A percentile compares a stretch with the other conserved stretches of the same genome.
These are phyloP conservation scores for Steinernema feltiae DNA, from an alignment of 1,140 invertebrate species.

Conservation along the genomic window DNA sequence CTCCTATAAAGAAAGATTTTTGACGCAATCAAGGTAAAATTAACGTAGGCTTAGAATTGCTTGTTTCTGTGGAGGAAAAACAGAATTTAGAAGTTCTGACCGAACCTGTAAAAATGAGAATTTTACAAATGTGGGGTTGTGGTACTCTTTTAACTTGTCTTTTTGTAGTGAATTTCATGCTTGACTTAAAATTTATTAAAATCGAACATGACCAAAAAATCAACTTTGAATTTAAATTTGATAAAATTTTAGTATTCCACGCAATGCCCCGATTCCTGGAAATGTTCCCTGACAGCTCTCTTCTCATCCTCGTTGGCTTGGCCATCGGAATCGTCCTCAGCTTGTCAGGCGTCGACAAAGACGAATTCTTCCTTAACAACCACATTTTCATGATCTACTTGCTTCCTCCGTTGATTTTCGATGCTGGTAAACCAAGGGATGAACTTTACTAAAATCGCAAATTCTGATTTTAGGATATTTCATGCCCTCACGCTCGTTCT, in stretches of 20 bases:
- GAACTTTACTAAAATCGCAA: neutral
- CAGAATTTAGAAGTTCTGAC: too few species aligned
- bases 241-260: constrained; percentile 32
- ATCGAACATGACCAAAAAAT: neutral
- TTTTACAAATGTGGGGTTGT: neutral
- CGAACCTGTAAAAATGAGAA: neutral
- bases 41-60: constrained; percentile 2
- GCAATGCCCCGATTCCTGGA: constrained; percentile 30
- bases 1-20: too few species aligned
- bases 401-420: constrained; percentile 60
- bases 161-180: neutral
- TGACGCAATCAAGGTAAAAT: too few species aligned
- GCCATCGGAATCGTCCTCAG: constrained; percentile 39
- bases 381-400: constrained; percentile 51
- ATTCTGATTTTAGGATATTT: constrained; percentile 67
- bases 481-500: constrained; percentile 89
- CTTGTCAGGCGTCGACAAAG: constrained; percentile 28
- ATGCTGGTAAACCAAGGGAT: constrained; percentile 61
- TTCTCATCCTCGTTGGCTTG: constrained; percentile 39
- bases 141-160: neutral
- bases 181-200: neutral
- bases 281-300: constrained; percentile 38
- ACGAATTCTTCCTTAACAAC: constrained; percentile 41
- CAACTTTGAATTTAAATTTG: neutral
- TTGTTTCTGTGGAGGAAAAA: constrained; percentile 13